These are phyloP conservation scores for Macquaria australasica DNA, from an alignment of 2,113 vertebrate genomes.

Conservation along the genomic window DNA sequence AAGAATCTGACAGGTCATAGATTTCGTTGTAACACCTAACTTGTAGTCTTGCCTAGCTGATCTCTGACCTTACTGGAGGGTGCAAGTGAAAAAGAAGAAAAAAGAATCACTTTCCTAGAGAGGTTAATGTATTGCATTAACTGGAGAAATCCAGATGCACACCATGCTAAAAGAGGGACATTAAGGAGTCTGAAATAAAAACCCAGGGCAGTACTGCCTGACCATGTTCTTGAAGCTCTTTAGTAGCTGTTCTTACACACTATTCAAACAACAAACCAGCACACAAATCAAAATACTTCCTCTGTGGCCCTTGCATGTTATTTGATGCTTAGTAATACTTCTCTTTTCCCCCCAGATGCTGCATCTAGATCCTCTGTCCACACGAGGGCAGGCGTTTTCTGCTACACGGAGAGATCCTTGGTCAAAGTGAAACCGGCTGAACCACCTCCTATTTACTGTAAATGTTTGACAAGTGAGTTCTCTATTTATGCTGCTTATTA, in stretches of 20 bases:
- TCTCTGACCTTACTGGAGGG: neutral
- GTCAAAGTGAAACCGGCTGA: conserved; percentile 50
- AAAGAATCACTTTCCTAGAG: neutral
- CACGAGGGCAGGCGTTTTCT: conserved; percentile 60
- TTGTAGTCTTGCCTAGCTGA: neutral
- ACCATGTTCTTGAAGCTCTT: neutral
- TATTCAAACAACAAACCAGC: conserved; percentile 4
- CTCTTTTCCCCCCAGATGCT: conserved; percentile 13
- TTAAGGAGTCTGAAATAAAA: neutral
- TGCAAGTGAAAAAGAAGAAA: too few species aligned
- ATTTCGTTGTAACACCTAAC: neutral
- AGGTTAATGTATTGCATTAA: neutral
- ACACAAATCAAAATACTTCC: conserved; percentile 61
- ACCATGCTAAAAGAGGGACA: neutral
- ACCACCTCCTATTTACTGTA: conserved; percentile 62
- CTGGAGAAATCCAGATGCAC: neutral
- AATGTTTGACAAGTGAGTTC: conserved; percentile 47
- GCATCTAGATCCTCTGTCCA: conserved; percentile 53
- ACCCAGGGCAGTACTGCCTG: neutral
- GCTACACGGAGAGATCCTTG: neutral
- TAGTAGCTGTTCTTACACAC: neutral
- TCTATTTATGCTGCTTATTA: conserved; percentile 2
- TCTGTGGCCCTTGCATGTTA: conserved; percentile 9
- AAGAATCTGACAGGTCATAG: neutral
- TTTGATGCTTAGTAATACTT: conserved; percentile 19